Evolutionary conservation across 2,888 invertebrate genomes (phyloP), one percentile per base, ranked within the genome.

Genomic region (Eupithecia vulgata): DNA sequence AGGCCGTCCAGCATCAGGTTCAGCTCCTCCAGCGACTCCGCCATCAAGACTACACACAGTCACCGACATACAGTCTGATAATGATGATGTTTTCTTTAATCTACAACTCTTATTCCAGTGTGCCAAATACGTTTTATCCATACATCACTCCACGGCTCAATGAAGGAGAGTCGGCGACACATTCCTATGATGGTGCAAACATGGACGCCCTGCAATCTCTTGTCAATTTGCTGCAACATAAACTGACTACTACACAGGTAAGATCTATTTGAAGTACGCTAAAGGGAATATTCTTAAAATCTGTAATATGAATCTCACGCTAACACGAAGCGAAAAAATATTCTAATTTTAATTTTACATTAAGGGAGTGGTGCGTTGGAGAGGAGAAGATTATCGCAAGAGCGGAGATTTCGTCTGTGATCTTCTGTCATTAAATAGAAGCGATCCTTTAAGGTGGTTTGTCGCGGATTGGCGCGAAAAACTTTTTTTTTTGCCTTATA

Each of bases 171-270:
- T 87, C 86, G 21, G 91, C 95, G 66, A 88, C 91, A 67, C 90
- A 95, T 74, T 93, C 95, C 69, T 97, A 95, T 88, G 96, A 97
- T 79, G 96, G 96, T 15, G 95, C 95, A 81, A 97, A 98, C 85
- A 97, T 98, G 95, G 96, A 96, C 79, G 97, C 97, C 2, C 87
- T 99, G 70, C 95, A 96, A 71, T 95, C 96, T 66, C 94, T 99
- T 57, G 89, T 98, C 30, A 92, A 96, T 74, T 96, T 97, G 84
- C 91, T 98, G 71, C 95, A 97, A 81, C 91, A 95, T 67, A 95
- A 96, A 84, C 90, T 98, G 67, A 94, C 95, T 69, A 90, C 91
- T 74, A 95, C 95, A 79, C 91, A 93, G 74, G 95, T 95, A 87
- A 89, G 48, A 88, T 59, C 13, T 15, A 48, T 48, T 48, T 48